Evolutionary conservation across 1,140 invertebrate genomes (phyloP).

Genomic region (Akabosia matsudoensis): DNA sequence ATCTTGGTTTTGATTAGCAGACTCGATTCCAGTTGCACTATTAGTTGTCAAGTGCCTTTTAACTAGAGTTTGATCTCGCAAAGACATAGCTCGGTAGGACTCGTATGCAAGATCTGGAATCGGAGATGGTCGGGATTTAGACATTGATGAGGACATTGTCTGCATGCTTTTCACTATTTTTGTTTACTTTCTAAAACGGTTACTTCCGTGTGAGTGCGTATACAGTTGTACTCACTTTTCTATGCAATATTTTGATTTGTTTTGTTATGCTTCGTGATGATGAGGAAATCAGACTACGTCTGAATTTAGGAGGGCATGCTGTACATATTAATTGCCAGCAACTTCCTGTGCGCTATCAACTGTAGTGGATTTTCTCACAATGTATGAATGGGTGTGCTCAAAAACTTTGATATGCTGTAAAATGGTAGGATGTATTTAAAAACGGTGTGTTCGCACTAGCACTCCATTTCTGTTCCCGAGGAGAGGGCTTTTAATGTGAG

Average conservation of each 20-base stretch:
- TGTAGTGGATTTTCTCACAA: not conserved
- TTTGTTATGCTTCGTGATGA: slow-evolving; percentile 1
- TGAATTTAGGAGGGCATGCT: not conserved
- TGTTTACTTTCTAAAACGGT: not conserved
- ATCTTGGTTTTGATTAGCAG: not conserved
- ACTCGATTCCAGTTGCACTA: not conserved
- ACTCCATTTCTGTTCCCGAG: not conserved
- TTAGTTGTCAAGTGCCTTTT: slow-evolving; percentile 33
- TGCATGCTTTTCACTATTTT: not conserved
- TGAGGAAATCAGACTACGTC: not conserved
- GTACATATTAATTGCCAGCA: not conserved
- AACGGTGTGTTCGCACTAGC: not conserved
- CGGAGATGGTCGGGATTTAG: slow-evolving; percentile 41
- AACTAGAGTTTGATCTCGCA: slow-evolving; percentile 42
- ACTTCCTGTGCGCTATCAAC: not conserved
- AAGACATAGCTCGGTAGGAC: slow-evolving; percentile 39
- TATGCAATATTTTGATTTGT: slow-evolving; percentile 5
- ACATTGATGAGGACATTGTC: slow-evolving; percentile 42
- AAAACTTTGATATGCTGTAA: not conserved
- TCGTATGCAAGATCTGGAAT: slow-evolving; percentile 45
- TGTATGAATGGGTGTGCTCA: not conserved
- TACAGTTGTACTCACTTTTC: not conserved
- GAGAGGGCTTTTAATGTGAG: not conserved
- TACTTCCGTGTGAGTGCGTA: not conserved
- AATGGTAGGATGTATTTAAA: not conserved